Evolutionary conservation across 2,888 invertebrate genomes (phyloP).

Genomic region (Busseola fusca): DNA sequence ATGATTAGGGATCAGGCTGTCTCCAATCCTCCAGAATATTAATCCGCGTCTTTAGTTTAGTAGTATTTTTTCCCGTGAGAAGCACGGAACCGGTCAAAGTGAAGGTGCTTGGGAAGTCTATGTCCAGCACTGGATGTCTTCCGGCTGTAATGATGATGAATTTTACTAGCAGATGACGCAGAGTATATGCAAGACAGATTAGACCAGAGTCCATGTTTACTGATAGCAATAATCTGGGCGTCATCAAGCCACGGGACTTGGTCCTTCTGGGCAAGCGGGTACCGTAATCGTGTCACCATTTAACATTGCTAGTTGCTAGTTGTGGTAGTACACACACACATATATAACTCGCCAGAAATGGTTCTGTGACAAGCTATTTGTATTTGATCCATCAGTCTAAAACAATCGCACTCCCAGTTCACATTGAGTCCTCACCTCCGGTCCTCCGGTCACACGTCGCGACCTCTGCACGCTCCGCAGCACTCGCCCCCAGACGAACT

Average conservation of each 20-base stretch:
- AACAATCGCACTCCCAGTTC: slow-evolving; percentile 17
- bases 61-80: too few species aligned
- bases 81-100: too few species aligned
- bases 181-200: neutral
- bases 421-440: slow-evolving; percentile 36
- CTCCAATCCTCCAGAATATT: neutral
- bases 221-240: neutral
- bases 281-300: too few species aligned
- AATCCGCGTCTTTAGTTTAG: neutral
- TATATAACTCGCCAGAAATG: neutral
- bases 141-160: too few species aligned
- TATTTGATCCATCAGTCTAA: neutral
- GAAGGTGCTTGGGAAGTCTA: too few species aligned
- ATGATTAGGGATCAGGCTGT: neutral
- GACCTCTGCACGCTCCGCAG: slow-evolving; percentile 71
- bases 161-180: neutral
- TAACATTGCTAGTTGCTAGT: too few species aligned
- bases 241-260: too few species aligned
- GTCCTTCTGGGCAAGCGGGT: neutral
- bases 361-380: neutral
- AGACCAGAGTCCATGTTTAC: neutral
- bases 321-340: neutral
- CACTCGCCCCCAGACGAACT: slow-evolving; percentile 72
- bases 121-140: too few species aligned
- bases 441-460: slow-evolving; percentile 51